phyloP scores from a whole-genome alignment of 2,797 vertebrate genomes.

The Manis javanica region DNA sequence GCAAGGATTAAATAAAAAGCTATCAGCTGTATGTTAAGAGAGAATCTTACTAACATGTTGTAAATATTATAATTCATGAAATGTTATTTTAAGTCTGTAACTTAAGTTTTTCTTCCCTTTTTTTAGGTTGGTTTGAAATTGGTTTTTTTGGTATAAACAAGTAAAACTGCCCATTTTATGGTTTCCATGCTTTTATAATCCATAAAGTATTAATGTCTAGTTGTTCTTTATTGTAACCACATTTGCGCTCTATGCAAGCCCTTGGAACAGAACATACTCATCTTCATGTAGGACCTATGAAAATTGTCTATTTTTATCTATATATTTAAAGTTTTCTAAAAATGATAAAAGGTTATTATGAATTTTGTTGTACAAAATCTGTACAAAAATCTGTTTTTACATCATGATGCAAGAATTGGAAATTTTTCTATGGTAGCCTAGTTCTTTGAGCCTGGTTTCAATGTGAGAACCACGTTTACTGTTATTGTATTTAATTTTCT shows the following conservation, averaged over 20 bases:
- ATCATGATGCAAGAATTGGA: constrained; percentile 92
- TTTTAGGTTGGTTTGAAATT: constrained; percentile 84
- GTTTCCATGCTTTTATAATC: constrained; percentile 89
- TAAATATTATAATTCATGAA: constrained; percentile 88
- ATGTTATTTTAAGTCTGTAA: constrained; percentile 86
- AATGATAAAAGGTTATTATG: constrained; percentile 91
- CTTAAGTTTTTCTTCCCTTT: constrained; percentile 78
- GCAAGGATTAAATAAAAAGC: constrained; percentile 81
- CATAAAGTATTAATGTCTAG: constrained; percentile 89
- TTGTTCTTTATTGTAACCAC: constrained; percentile 90
- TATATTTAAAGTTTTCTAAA: constrained; percentile 94
- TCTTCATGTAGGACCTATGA: constrained; percentile 92
- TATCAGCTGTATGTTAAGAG: constrained; percentile 83
- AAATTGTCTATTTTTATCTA: constrained; percentile 94
- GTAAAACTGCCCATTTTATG: constrained; percentile 87
- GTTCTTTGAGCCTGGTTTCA: constrained; percentile 91
- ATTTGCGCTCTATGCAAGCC: constrained; percentile 92
- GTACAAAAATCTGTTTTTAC: constrained; percentile 93
- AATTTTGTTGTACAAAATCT: constrained; percentile 92
- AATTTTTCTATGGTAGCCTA: constrained; percentile 92
- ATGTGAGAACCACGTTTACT: constrained; percentile 91
- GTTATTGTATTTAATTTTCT: constrained; percentile 92
- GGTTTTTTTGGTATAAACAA: constrained; percentile 85
- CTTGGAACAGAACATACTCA: constrained; percentile 91
- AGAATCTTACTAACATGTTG: constrained; percentile 86